Percentiles rank a stretch among this genome's conserved stretches.
phyloP scores from a whole-genome alignment of 2,113 vertebrate species.

The Kryptolebias marmoratus region DNA sequence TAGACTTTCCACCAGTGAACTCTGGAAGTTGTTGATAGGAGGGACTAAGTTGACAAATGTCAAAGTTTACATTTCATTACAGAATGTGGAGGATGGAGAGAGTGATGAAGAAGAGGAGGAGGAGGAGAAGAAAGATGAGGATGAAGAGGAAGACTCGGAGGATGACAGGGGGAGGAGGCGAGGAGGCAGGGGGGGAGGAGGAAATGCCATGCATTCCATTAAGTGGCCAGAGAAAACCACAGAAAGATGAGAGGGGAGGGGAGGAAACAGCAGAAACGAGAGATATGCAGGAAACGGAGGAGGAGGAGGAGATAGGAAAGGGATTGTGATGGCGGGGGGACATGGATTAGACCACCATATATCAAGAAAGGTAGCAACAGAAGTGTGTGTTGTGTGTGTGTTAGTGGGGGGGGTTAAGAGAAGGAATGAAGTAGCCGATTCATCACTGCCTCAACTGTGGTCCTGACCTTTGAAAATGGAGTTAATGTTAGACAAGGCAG shows the following conservation, averaged over 20 bases:
- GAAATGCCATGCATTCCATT: slow-evolving; percentile 80
- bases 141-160: too few species aligned
- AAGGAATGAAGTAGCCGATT: slow-evolving; percentile 65
- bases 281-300: slow-evolving; percentile 18
- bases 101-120: slow-evolving; percentile 35
- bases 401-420: slow-evolving; percentile 17
- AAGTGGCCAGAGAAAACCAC: slow-evolving; percentile 74
- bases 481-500: slow-evolving; percentile 66
- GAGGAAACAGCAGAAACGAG: slow-evolving; percentile 24
- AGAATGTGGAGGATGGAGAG: slow-evolving; percentile 37
- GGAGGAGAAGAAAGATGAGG: slow-evolving; percentile 23
- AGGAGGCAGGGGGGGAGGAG: slow-evolving; percentile 48
- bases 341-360: slow-evolving; percentile 35
- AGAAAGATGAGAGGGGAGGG: slow-evolving; percentile 44
- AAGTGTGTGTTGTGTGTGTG: slow-evolving; percentile 8
- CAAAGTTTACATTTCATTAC: slow-evolving; percentile 78
- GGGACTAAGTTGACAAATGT: slow-evolving; percentile 67
- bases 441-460: slow-evolving; percentile 48
- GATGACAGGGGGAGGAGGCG: too few species aligned
- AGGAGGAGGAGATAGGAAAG: neutral
- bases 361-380: slow-evolving; percentile 46
- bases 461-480: slow-evolving; percentile 70
- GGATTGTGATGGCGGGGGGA: neutral
- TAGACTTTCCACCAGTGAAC: slow-evolving; percentile 27
- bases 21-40: slow-evolving; percentile 49